Evolutionary conservation across 2,113 vertebrate genomes (phyloP).

Genomic region (Poeciliopsis turrubarensis): DNA sequence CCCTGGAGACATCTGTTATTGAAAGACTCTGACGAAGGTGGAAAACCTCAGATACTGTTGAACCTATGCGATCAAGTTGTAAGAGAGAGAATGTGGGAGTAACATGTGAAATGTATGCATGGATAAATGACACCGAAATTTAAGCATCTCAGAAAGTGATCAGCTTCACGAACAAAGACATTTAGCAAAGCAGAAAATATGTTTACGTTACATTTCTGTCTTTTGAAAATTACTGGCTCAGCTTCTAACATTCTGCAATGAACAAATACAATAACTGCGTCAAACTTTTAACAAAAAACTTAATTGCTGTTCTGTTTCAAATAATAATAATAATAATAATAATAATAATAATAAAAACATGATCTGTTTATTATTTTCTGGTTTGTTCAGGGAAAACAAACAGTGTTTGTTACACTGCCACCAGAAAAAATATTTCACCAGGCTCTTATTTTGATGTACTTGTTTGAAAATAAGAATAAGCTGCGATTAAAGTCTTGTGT

Average conservation of each 20-base stretch:
- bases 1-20: conserved; percentile 39
- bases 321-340: not conserved
- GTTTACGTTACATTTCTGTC: not conserved
- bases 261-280: not conserved
- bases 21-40: conserved; percentile 18
- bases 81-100: not conserved
- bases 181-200: too few species aligned
- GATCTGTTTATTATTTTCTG: too few species aligned
- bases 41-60: conserved; percentile 26
- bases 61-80: conserved; percentile 17
- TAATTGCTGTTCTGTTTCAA: not conserved
- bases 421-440: not conserved
- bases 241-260: too few species aligned
- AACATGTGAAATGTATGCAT: not conserved
- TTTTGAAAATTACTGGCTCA: too few species aligned
- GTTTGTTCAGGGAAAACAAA: not conserved
- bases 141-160: too few species aligned
- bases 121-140: not conserved
- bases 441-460: not conserved
- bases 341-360: not conserved
- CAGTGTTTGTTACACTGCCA: not conserved
- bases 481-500: not conserved
- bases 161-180: too few species aligned
- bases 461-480: not conserved
- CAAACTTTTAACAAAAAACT: not conserved